A percentile compares a stretch with the other conserved stretches of the same genome.
Conservation (phyloP, 2,888 invertebrate genomes). For the Choristoneura rosaceana region DNA sequence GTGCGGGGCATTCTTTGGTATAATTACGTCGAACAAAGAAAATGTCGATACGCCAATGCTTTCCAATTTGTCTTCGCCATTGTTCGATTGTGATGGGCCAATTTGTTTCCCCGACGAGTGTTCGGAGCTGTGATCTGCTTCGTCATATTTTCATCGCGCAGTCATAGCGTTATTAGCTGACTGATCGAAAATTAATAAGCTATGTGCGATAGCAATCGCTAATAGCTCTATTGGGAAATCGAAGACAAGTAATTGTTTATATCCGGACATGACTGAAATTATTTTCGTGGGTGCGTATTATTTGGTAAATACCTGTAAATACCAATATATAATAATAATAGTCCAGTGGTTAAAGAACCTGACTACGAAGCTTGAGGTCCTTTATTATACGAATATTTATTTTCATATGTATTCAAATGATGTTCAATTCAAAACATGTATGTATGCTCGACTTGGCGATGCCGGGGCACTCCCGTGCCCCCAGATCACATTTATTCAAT, state of each 20-base stretch:
- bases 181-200: constrained; percentile 34
- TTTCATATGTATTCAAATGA: no score
- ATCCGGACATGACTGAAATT: no score
- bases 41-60: constrained; percentile 66
- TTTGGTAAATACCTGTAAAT: no score
- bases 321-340: no score
- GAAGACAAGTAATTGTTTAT: neutral
- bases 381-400: no score
- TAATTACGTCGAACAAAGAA: constrained; percentile 70
- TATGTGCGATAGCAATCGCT: constrained; percentile 4
- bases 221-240: constrained; percentile 8
- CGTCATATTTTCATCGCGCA: constrained; percentile 41
- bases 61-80: constrained; percentile 71
- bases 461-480: no score
- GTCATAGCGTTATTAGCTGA: constrained; percentile 37
- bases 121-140: constrained; percentile 35
- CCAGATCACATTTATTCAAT: no score
- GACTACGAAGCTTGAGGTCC: no score
- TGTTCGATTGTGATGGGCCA: constrained; percentile 62
- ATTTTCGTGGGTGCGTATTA: no score
- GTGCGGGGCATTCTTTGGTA: constrained; percentile 62
- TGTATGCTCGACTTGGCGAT: no score
- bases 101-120: constrained; percentile 52
- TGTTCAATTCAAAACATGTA: no score
- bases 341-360: no score